phyloP scores from a whole-genome alignment of 2,113 vertebrate species.

The Amphilophus citrinellus region DNA sequence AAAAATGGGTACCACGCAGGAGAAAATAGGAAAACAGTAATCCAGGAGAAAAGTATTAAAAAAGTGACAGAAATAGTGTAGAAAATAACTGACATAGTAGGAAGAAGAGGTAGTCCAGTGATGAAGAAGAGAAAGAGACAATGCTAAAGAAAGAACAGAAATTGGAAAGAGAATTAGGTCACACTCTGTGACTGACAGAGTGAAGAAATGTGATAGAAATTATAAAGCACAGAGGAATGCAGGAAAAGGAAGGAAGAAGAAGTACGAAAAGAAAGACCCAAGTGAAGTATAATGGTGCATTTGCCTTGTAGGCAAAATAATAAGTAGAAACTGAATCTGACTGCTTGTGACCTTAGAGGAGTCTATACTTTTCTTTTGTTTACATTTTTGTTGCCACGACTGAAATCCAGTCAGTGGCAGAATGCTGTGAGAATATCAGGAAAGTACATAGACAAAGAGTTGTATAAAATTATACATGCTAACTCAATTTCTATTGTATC shows the following conservation, averaged over 20 bases:
- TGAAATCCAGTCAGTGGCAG: too few species aligned
- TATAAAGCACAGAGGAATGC: background rate
- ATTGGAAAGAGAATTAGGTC: slow-evolving; percentile 60
- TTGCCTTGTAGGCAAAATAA: background rate
- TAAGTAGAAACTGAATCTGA: background rate
- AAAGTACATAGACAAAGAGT: too few species aligned
- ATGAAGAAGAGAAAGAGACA: slow-evolving; percentile 30
- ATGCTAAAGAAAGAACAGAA: slow-evolving; percentile 32
- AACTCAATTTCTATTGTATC: too few species aligned
- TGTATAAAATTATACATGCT: too few species aligned
- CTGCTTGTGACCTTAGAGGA: too few species aligned
- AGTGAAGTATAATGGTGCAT: background rate
- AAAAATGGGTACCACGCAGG: background rate
- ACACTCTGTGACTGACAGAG: slow-evolving; percentile 33
- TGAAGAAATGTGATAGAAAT: slow-evolving; percentile 4
- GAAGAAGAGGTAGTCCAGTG: slow-evolving; percentile 10
- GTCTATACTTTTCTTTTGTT: too few species aligned
- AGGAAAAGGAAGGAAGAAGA: background rate
- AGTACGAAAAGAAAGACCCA: background rate
- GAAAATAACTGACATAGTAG: slow-evolving; percentile 14
- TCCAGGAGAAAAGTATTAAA: slow-evolving; percentile 31
- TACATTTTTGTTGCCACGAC: too few species aligned
- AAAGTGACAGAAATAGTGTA: slow-evolving; percentile 29
- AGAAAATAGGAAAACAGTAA: background rate
- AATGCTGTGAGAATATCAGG: too few species aligned